Percentiles rank a stretch among this genome's conserved stretches.
phyloP scores from a whole-genome alignment of 2,888 invertebrate genomes.

The Oscheius sp. region DNA sequence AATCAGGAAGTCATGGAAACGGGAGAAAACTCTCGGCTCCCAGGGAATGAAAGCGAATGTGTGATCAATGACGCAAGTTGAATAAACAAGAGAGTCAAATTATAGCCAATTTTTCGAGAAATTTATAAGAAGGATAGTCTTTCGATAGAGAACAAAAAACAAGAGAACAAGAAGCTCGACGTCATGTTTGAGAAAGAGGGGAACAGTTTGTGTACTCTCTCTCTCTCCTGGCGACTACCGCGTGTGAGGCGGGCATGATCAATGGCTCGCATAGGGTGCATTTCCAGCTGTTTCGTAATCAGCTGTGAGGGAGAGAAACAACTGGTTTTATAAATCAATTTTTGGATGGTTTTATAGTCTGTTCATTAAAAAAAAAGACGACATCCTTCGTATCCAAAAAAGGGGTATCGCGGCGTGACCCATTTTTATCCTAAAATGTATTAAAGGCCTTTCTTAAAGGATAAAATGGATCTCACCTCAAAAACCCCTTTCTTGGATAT shows the following conservation, averaged over 20 bases:
- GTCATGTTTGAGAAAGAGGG: slow-evolving; percentile 1
- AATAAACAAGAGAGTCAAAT: too few species aligned
- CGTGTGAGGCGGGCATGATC: slow-evolving; percentile 28
- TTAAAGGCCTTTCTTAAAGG: too few species aligned
- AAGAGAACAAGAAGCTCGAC: slow-evolving; percentile 15
- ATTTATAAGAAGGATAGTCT: background rate
- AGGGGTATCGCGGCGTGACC: too few species aligned
- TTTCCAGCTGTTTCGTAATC: slow-evolving; percentile 13
- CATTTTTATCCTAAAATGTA: too few species aligned
- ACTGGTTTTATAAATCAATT: too few species aligned
- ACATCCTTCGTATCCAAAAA: too few species aligned
- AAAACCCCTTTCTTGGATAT: too few species aligned
- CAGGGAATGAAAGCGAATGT: background rate
- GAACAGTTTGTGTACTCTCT: background rate
- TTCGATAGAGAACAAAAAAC: background rate
- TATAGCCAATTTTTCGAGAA: too few species aligned
- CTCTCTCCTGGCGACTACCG: background rate
- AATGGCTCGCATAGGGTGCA: slow-evolving; percentile 3
- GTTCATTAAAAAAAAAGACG: too few species aligned
- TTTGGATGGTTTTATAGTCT: too few species aligned
- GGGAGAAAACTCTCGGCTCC: background rate
- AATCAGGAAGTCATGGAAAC: background rate
- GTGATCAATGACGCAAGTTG: too few species aligned
- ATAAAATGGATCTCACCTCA: too few species aligned
- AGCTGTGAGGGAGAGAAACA: slow-evolving; percentile 11